Base-by-base conservation (phyloP, 2,113 vertebrate genomes). In the Arothron firmamentum region DNA sequence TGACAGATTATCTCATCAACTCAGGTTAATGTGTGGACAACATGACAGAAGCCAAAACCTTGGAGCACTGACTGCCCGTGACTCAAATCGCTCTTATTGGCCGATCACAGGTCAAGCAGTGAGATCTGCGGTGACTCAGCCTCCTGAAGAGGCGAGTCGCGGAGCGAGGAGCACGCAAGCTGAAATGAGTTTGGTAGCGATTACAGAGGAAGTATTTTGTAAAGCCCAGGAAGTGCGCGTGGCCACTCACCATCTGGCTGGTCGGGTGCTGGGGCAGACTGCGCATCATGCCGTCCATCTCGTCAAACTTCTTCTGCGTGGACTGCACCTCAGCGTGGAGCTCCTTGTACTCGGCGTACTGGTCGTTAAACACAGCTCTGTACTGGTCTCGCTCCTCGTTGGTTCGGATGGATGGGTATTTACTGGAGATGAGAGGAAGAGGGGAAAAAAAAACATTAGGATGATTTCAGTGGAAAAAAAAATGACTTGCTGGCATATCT, bases 331-430 rank as follows among this genome's bases (percentile, higher is more conserved):
- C 97, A 0, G 87, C 31, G 18, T 95, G 94, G 6, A 99, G 88
- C 66, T 99, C 97, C 72, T 97, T 98, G 88, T 99, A 99, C 76
- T 99, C 97, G 0, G 97, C 89, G 52, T 96, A 98, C 87, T 99
- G 97, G 85, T 99, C 97, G 48, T 98, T 96, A 76, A 99, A 99
- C 56, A 99, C 97, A 0, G 97, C 97, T 70, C 95, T 95, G 75
- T 97, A 99, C 72, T 94, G 92, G 66, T 98, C 96, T 46, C 94
- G 91, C 70, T 97, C 94, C 42, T 98, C 96, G 14, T 94, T 90
- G 0, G 91, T 88, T 43, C 86, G 90, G 76, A 99, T 93, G 34
- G 82, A 70, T 28, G 94, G 95, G 77, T 98, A 98, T 76, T 99
- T 99, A 42, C 97, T 99, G 75, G 54, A 63, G n/a, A 38, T 20